Conservation (phyloP, 1,140 invertebrate genomes). For the Drosophila ambigua region DNA sequence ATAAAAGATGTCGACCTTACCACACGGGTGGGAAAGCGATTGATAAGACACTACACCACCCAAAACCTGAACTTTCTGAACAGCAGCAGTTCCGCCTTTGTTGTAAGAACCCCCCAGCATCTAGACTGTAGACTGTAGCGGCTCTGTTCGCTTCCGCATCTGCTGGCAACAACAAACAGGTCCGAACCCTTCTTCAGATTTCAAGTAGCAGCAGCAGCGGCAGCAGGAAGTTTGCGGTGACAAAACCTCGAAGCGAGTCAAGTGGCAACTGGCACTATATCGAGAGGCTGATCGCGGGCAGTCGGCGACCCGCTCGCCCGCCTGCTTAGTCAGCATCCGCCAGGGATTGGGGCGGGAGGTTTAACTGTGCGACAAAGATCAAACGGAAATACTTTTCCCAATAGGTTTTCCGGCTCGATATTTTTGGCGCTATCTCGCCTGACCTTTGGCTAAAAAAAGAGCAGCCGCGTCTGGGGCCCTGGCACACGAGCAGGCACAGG, state of each 20-base stretch:
- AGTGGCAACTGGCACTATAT: too few relatives aligned
- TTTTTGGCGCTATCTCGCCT: conserved; percentile 59
- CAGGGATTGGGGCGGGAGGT: too few relatives aligned
- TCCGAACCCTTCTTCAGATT: background rate
- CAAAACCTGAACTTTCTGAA: conserved; percentile 18
- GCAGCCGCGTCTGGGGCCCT: conserved; percentile 46
- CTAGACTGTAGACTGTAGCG: background rate
- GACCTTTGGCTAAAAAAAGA: conserved; percentile 69
- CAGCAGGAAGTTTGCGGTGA: too few relatives aligned
- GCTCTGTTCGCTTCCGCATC: conserved; percentile 29
- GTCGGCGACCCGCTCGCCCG: too few relatives aligned
- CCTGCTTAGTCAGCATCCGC: too few relatives aligned
- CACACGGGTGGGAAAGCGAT: conserved; percentile 42
- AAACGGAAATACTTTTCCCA: conserved; percentile 71
- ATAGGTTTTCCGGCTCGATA: conserved; percentile 26
- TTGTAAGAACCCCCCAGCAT: conserved; percentile 27
- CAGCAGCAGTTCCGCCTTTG: conserved; percentile 44
- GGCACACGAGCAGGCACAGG: conserved; percentile 20
- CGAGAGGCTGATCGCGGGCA: too few relatives aligned
- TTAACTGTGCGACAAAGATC: too few relatives aligned
- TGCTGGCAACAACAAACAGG: conserved; percentile 13
- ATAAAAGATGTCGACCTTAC: conserved; percentile 68
- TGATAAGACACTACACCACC: conserved; percentile 40
- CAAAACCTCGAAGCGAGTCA: too few relatives aligned
- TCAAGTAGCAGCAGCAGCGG: too few relatives aligned